Base-by-base conservation (phyloP, 2,888 invertebrate genomes). In the Drosophila infuscata region DNA sequence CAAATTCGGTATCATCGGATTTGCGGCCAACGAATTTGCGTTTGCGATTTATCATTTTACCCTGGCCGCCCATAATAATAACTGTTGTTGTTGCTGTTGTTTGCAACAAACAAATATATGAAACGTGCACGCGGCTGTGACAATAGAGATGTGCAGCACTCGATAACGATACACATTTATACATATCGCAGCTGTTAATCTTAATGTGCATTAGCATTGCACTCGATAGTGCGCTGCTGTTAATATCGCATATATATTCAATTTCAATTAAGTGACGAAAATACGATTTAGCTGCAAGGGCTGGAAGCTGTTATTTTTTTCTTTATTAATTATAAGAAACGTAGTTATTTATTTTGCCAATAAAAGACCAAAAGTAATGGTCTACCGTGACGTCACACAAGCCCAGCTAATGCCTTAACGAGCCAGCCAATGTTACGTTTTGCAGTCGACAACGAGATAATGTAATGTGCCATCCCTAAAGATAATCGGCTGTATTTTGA, bases 1-100 rank as follows among this genome's bases (percentile, higher is more conserved):
- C 97, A 89, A 95, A 97, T 93, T 97, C 97, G 73, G 95, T 95
- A 77, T 96, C 96, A 80, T 96, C 95, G 56, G 94, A 94, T 41
- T 89, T 89, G 49, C 88, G 89, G 0, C 83, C 91, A 25, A 76
- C 78, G 57, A 91, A 91, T 73, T 92, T 92, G 0, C 93, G 91
- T 65, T 93, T 93, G 41, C 91, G 89, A 71, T 90, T 92, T n/a
- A 92, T 88, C 0, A 78, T 46, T 75, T 91, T 92, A 0, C 91
- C 92, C 72, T 92, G 91, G 25, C 92, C 92, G 4, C 92, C 92
- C 92, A 92, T 92, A 52, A 36, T 70, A 41, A 20, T 15, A 35
- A 56, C 30, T 43, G 17, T 46, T 52, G 15, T 25, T 25, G 46
- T 15, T 25, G 46, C 46, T 4, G 20, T 7, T 46, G 20, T 8